A percentile compares a stretch with the other conserved stretches of the same genome.
Conservation (phyloP, 2,797 vertebrate genomes). For the Lagothrix lagotricha region DNA sequence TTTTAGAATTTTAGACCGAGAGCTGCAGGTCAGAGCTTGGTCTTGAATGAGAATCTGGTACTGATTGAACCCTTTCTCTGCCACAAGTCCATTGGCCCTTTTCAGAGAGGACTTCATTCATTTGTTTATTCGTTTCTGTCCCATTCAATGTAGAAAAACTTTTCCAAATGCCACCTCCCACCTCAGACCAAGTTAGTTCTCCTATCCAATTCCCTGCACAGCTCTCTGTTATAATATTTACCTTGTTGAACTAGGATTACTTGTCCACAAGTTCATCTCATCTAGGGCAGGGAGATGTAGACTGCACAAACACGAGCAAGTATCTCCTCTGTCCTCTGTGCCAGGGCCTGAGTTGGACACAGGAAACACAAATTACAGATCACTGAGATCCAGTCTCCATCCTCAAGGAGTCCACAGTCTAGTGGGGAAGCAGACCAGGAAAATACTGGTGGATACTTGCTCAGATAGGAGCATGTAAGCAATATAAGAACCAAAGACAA, state of each 20-base stretch:
- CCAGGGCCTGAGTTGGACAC: not conserved
- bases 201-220: not conserved
- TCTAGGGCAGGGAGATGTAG: conserved; percentile 2
- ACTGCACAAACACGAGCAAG: conserved; percentile 7
- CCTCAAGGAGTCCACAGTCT: conserved; percentile 24
- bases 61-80: not conserved
- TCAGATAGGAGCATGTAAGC: not conserved
- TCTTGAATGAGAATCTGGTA: conserved; percentile 35
- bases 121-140: conserved; percentile 33
- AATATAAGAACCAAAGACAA: conserved; percentile 25
- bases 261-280: not conserved
- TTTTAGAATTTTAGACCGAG: conserved; percentile 23
- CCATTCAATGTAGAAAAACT: conserved; percentile 17
- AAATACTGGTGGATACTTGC: conserved; percentile 15
- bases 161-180: conserved; percentile 21
- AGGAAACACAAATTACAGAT: not conserved
- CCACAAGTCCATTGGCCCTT: conserved; percentile 13
- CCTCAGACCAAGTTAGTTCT: conserved; percentile 7
- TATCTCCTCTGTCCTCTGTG: conserved; percentile 11
- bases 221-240: conserved; percentile 8
- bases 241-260: conserved; percentile 19
- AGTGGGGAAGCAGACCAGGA: not conserved
- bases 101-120: not conserved
- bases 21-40: conserved; percentile 18
- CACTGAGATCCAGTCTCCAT: not conserved